Evolutionary conservation across 2,797 vertebrate genomes (phyloP).

Genomic region (Lemur catta): DNA sequence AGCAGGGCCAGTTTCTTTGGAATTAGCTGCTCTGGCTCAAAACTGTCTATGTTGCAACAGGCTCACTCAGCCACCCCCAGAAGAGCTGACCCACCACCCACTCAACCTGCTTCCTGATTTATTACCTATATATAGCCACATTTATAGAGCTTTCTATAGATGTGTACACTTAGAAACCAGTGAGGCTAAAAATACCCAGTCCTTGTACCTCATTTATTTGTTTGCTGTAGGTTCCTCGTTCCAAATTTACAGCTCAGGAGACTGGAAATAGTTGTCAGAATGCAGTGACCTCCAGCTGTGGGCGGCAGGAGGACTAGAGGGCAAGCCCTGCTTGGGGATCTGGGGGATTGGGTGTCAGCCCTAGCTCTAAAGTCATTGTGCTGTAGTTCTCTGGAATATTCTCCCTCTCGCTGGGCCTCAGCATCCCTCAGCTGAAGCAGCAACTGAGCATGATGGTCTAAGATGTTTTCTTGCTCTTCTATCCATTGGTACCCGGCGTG

Average conservation of each 20-base stretch:
- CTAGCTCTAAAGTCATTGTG: not conserved
- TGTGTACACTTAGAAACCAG: constrained; percentile 50
- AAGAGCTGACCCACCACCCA: constrained; percentile 72
- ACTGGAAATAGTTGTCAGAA: constrained; percentile 62
- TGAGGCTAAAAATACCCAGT: constrained; percentile 69
- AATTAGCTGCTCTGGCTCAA: constrained; percentile 9
- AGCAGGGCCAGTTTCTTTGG: constrained; percentile 56
- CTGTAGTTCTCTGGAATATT: not conserved
- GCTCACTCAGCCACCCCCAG: constrained; percentile 71
- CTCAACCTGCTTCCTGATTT: constrained; percentile 77
- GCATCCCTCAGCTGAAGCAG: not conserved
- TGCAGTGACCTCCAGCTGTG: constrained; percentile 49
- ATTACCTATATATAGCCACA: constrained; percentile 51
- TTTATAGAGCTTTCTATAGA: not conserved
- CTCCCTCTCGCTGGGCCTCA: not conserved
- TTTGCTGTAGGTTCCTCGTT: constrained; percentile 62
- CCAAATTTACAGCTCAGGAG: constrained; percentile 75
- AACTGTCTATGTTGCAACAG: constrained; percentile 42
- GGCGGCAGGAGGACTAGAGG: not conserved
- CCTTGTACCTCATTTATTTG: constrained; percentile 30
- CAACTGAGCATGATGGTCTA: not conserved
- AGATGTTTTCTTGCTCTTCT: not conserved
- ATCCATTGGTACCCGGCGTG: not conserved
- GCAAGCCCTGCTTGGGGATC: not conserved
- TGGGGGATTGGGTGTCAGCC: not conserved